These are phyloP conservation scores for Amblyjoppa fuscipennis DNA, from an alignment of 2,888 invertebrate species.

Conservation along the genomic window DNA sequence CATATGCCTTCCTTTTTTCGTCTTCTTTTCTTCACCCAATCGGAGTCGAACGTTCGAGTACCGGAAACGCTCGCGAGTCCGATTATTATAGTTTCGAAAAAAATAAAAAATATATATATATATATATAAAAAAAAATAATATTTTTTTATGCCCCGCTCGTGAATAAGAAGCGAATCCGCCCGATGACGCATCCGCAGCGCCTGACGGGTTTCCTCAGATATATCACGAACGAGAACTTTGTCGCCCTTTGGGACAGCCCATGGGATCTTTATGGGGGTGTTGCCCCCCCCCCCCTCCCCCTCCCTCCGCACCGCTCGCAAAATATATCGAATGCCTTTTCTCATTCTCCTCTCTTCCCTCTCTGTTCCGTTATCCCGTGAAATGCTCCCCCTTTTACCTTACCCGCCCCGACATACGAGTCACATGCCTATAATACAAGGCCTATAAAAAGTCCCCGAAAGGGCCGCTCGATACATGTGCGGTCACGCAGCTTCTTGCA, in stretches of 20 bases:
- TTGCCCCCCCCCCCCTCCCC: constrained; percentile 68
- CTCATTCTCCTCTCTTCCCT: constrained; percentile 57
- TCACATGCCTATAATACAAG: constrained; percentile 70
- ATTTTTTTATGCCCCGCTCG: constrained; percentile 3
- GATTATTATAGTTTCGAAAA: neutral
- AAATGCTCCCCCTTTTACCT: constrained; percentile 60
- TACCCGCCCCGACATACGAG: constrained; percentile 63
- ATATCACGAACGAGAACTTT: constrained; percentile 63
- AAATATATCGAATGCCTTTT: constrained; percentile 64
- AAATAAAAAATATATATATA: too few species aligned
- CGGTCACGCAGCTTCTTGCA: constrained; percentile 77
- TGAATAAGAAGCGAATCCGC: constrained; percentile 16
- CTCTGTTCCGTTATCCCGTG: constrained; percentile 62
- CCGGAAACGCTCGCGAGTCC: neutral
- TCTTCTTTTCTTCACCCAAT: neutral
- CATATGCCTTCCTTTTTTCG: neutral
- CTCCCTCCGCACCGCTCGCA: constrained; percentile 50
- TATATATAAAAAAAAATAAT: neutral
- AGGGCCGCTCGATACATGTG: constrained; percentile 73
- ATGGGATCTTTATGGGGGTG: constrained; percentile 71
- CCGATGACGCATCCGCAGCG: constrained; percentile 60
- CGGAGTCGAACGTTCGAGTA: neutral
- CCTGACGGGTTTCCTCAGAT: constrained; percentile 45
- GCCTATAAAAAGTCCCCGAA: constrained; percentile 71
- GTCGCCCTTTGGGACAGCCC: constrained; percentile 68